These are phyloP conservation scores for Tragulus kanchil DNA, from an alignment of 2,113 vertebrate species.

Conservation along the genomic window DNA sequence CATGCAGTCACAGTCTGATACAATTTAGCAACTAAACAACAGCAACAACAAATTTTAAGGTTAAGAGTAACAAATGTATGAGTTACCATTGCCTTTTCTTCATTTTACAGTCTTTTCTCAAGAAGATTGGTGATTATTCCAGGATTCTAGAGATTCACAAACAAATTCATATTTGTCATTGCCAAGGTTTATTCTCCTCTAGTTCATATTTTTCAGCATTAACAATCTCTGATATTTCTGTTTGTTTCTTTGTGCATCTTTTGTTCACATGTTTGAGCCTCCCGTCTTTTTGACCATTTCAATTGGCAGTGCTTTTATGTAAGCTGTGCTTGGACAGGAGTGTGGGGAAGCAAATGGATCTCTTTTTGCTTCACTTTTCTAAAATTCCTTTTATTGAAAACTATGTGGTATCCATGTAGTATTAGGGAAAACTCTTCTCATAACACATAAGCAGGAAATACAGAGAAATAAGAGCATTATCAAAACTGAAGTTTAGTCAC, in stretches of 20 bases:
- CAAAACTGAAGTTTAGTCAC: conserved; percentile 30
- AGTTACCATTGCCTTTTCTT: conserved; percentile 36
- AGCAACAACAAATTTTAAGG: no score
- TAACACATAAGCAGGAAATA: not conserved
- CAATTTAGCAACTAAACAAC: not conserved
- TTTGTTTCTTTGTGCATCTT: not conserved
- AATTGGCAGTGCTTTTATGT: not conserved
- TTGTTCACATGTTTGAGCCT: not conserved
- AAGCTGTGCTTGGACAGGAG: not conserved
- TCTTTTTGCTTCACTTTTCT: not conserved
- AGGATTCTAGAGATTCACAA: conserved; percentile 24
- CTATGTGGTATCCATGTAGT: not conserved
- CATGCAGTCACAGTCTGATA: not conserved
- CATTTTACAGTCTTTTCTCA: not conserved
- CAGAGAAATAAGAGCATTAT: conserved; percentile 18
- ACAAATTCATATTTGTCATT: conserved; percentile 15
- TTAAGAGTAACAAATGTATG: not conserved
- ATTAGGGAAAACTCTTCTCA: not conserved
- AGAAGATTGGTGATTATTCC: not conserved
- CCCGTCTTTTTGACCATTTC: not conserved
- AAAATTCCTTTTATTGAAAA: conserved; percentile 40
- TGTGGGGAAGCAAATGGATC: not conserved
- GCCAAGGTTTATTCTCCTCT: not conserved
- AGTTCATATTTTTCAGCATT: not conserved
- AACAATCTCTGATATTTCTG: not conserved